These are phyloP conservation scores for Mus caroli DNA, from an alignment of 2,797 vertebrate genomes.

Conservation along the genomic window DNA sequence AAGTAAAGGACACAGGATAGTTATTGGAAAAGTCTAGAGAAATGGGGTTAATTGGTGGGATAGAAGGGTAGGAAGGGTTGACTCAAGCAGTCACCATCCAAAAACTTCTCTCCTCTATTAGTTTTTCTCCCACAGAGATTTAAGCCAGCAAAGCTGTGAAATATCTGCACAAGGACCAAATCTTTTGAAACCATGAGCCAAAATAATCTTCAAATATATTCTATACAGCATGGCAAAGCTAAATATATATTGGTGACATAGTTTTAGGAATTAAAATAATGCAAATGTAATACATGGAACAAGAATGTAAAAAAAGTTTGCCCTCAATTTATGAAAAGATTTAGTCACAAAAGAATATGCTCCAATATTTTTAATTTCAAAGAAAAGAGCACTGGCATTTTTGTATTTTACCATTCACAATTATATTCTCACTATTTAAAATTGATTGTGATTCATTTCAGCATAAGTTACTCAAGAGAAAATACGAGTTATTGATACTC, in stretches of 20 bases:
- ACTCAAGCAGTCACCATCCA: not conserved
- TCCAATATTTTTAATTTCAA: not conserved
- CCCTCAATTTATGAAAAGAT: not conserved
- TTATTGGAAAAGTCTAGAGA: not conserved
- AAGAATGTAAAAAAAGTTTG: conserved; percentile 10
- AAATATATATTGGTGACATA: not conserved
- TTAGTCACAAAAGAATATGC: not conserved
- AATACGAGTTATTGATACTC: conserved; percentile 14
- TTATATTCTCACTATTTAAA: conserved; percentile 13
- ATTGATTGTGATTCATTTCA: not conserved
- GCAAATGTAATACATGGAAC: conserved; percentile 11
- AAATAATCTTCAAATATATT: not conserved
- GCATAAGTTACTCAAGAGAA: conserved; percentile 18
- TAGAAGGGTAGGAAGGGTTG: not conserved
- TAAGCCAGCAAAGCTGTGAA: not conserved
- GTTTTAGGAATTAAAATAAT: conserved; percentile 19
- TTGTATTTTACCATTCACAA: conserved; percentile 4
- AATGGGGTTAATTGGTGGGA: no score
- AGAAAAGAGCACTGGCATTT: not conserved
- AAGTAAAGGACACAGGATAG: not conserved
- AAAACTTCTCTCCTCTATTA: not conserved
- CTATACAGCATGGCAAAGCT: not conserved
- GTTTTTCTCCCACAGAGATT: not conserved
- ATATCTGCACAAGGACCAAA: no score
- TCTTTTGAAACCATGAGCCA: not conserved